Conservation (phyloP, 2,113 vertebrate genomes). For the Empidonax alnorum region DNA sequence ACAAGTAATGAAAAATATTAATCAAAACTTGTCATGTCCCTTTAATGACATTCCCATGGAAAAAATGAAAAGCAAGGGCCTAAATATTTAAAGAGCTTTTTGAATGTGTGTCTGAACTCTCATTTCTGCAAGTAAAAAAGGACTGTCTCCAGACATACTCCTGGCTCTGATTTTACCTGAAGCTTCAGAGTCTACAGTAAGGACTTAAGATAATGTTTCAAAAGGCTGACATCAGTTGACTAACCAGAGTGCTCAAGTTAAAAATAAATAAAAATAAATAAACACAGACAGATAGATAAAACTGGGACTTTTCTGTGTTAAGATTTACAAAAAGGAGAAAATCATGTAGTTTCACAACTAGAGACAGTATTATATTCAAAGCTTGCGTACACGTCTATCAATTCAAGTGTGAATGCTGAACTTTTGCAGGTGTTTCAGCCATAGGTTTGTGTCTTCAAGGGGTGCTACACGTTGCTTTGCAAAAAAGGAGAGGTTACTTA, state of each 20-base stretch:
- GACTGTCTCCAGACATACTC: background rate
- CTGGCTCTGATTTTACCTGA: background rate
- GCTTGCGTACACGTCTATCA: background rate
- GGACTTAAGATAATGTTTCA: background rate
- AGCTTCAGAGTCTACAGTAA: background rate
- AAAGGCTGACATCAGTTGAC: background rate
- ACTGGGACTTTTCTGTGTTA: background rate
- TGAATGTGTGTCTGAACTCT: background rate
- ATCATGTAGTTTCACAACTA: background rate
- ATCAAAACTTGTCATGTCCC: background rate
- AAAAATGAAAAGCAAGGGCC: background rate
- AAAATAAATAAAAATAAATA: background rate
- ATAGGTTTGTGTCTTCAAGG: background rate
- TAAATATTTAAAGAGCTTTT: constrained; percentile 20
- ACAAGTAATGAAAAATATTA: constrained; percentile 39
- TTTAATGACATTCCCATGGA: background rate
- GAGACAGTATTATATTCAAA: background rate
- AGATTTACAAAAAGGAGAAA: background rate
- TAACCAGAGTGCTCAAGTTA: background rate
- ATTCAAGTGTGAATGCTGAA: background rate
- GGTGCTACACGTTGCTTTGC: background rate
- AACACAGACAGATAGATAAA: background rate
- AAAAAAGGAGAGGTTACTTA: background rate
- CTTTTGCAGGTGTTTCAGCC: background rate
- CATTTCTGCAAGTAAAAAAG: background rate